These are phyloP conservation scores for Harpalus rufipes DNA, from an alignment of 2,888 invertebrate genomes.

Conservation along the genomic window DNA sequence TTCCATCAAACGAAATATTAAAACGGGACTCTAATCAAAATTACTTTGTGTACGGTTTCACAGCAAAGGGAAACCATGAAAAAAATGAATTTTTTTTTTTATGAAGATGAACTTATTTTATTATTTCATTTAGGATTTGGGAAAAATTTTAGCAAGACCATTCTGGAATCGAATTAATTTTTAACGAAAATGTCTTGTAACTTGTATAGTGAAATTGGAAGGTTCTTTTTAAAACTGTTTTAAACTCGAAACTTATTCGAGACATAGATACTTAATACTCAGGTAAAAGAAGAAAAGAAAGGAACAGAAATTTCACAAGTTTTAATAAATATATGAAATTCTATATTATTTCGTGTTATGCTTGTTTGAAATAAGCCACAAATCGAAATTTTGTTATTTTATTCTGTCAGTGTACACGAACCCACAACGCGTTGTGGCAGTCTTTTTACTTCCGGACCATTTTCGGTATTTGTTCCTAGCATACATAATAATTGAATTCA, in stretches of 20 bases:
- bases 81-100: not conserved
- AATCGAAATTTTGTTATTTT: too few relatives aligned
- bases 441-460: too few relatives aligned
- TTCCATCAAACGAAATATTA: not conserved
- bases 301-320: too few relatives aligned
- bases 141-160: not conserved
- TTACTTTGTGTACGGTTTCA: not conserved
- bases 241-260: not conserved
- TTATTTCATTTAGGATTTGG: not conserved
- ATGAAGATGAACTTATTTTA: not conserved
- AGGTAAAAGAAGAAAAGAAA: too few relatives aligned
- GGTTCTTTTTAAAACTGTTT: not conserved
- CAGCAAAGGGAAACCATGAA: not conserved
- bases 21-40: slow-evolving; percentile 6
- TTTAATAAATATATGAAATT: too few relatives aligned
- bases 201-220: not conserved
- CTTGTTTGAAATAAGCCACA: too few relatives aligned
- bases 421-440: too few relatives aligned
- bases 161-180: slow-evolving; percentile 6
- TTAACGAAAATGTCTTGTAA: not conserved
- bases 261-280: not conserved
- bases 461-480: too few relatives aligned
- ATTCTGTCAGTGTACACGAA: too few relatives aligned
- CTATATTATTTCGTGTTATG: too few relatives aligned
- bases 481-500: too few relatives aligned